Evolutionary conservation across 2,797 vertebrate genomes (phyloP).

Genomic region (Anomalospiza imberbis): DNA sequence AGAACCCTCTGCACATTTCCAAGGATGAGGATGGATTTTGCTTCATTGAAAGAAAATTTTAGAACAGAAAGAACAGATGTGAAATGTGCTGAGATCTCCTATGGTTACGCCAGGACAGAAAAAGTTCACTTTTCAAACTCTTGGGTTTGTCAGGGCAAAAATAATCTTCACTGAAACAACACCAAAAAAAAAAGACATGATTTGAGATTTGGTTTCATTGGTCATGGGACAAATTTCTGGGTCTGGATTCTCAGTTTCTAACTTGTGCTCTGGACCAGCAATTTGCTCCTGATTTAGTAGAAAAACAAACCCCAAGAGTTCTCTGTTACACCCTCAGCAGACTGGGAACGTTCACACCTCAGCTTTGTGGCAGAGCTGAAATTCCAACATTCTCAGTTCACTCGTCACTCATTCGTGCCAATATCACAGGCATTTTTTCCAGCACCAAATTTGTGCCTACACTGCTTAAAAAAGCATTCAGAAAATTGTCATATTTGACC

Average conservation of each 20-base stretch:
- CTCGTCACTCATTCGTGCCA: not conserved
- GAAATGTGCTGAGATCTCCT: not conserved
- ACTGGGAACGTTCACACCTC: not conserved
- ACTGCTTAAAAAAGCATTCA: not conserved
- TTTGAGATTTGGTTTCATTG: not conserved
- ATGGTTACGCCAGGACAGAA: not conserved
- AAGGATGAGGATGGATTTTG: not conserved
- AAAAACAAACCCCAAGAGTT: not conserved
- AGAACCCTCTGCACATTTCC: not conserved
- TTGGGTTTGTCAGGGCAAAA: not conserved
- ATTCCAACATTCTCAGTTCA: accelerated
- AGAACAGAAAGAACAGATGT: not conserved
- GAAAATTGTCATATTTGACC: not conserved
- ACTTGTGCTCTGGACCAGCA: not conserved
- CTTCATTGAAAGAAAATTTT: not conserved
- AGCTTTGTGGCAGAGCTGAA: not conserved
- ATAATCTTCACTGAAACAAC: not conserved
- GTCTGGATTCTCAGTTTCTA: not conserved
- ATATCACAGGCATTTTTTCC: not conserved
- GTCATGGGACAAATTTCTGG: not conserved
- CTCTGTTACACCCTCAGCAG: not conserved
- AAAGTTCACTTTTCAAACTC: not conserved
- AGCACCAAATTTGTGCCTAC: not conserved
- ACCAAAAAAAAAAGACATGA: not conserved
- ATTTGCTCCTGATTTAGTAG: not conserved